Evolutionary conservation across 2,888 invertebrate species (phyloP).

Genomic region (Xestobium rufovillosum): DNA sequence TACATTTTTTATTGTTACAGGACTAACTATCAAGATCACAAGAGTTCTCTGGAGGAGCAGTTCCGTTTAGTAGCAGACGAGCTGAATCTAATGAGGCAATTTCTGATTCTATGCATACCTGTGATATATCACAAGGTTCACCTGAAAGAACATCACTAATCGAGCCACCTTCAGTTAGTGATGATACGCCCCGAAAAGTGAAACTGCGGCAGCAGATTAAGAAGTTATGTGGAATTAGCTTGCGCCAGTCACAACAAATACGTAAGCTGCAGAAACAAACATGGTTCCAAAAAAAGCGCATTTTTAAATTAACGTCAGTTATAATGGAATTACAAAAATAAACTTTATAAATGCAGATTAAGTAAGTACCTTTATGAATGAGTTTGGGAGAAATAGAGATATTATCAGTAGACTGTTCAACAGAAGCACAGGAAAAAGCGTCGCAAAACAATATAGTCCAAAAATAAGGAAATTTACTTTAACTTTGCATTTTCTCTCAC

Average conservation of each 20-base stretch:
- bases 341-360: neutral
- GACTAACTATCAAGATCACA: too few relatives aligned
- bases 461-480: neutral
- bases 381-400: slow-evolving; percentile 1
- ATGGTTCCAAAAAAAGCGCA: neutral
- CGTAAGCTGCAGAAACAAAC: neutral
- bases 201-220: neutral
- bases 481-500: neutral
- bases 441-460: neutral
- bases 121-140: too few relatives aligned
- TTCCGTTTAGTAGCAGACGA: too few relatives aligned
- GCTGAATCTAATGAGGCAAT: too few relatives aligned
- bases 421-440: neutral
- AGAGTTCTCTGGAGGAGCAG: too few relatives aligned
- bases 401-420: neutral
- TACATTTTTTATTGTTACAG: too few relatives aligned
- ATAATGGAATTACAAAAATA: neutral
- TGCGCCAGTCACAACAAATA: neutral
- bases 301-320: neutral
- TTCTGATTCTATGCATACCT: too few relatives aligned
- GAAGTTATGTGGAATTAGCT: neutral
- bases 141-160: too few relatives aligned
- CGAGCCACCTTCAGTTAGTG: too few relatives aligned
- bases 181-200: neutral
- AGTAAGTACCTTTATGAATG: neutral